Evolutionary conservation across 2,113 vertebrate species (phyloP).

Genomic region (Cinclus mexicanus): DNA sequence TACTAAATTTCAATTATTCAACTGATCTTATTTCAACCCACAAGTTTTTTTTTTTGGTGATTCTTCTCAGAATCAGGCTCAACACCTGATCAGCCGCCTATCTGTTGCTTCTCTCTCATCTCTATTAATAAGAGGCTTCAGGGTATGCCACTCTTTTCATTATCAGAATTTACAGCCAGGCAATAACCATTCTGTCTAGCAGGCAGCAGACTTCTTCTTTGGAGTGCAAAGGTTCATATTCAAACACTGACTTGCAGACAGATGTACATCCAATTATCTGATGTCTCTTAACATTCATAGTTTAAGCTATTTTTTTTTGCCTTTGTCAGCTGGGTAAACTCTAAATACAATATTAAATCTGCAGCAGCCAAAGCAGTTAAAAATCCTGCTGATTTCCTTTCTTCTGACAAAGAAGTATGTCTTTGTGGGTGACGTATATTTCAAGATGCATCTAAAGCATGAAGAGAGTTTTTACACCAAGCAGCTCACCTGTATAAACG

Average conservation of each 20-base stretch:
- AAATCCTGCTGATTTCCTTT: neutral
- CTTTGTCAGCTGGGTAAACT: neutral
- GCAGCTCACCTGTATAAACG: constrained; percentile 10
- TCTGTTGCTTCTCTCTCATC: neutral
- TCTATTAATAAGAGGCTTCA: neutral
- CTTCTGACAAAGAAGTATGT: neutral
- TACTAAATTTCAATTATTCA: neutral
- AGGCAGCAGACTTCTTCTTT: neutral
- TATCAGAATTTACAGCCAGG: neutral
- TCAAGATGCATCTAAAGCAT: neutral
- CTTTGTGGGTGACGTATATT: neutral
- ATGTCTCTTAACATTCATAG: neutral
- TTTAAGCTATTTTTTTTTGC: neutral
- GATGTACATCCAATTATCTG: neutral
- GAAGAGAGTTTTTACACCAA: constrained; percentile 10
- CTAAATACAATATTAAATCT: neutral
- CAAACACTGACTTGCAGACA: neutral
- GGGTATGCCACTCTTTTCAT: neutral
- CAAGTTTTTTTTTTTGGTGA: neutral
- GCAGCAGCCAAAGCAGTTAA: neutral
- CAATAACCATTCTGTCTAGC: neutral
- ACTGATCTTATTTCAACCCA: neutral
- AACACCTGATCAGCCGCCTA: neutral
- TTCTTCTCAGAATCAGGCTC: neutral
- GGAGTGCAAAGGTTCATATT: neutral